Base-by-base conservation (phyloP, 2,888 invertebrate species). In the Eupithecia dodoneata region DNA sequence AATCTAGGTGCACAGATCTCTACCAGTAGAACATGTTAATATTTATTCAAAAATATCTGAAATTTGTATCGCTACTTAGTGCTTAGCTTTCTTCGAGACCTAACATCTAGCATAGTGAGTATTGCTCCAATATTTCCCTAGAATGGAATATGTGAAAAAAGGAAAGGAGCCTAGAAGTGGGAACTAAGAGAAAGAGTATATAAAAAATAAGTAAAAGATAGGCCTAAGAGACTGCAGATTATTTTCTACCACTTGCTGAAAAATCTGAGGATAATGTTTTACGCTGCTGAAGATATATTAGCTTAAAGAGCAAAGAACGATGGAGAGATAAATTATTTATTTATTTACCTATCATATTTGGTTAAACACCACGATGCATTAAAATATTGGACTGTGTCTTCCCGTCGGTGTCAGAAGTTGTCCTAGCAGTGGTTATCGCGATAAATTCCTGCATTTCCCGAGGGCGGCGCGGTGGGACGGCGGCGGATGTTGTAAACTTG, bases 401-500 rank as follows among this genome's bases (percentile, higher is more conserved):
- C 66, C 42, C 15, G 42, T 7, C 42, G 66, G 41, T 42, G 15
- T 66, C 42, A 42, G 41, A 66, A 15, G 66, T 63, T 10, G 63
- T 30, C 30, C 63, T 30, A 63, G 30, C 15, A 66, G 15, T 66
- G 15, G 42, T 66, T 66, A 66, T 66, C 41, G 42, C 13, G 65
- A 66, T 13, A 42, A 42, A 18, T 66, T 42, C 65, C 41, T 15
- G 65, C 15, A 66, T 66, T 66, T 66, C 3, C 59, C 59, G 65
- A 15, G 66, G 6, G 13, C 66, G 7, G 42, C 15, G 42, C 15
- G 42, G 42, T 63, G 66, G 42, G 42, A 42, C 66, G 6, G 13
- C 41, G 67, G 76, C 81, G 80, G 81, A 78, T 77, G 79, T 84
- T 81, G 83, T 84, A 84, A 84, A 84, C 78, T 84, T 81, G 76